phyloP scores from a whole-genome alignment of 1,140 invertebrate genomes.

The Platyura marginata region DNA sequence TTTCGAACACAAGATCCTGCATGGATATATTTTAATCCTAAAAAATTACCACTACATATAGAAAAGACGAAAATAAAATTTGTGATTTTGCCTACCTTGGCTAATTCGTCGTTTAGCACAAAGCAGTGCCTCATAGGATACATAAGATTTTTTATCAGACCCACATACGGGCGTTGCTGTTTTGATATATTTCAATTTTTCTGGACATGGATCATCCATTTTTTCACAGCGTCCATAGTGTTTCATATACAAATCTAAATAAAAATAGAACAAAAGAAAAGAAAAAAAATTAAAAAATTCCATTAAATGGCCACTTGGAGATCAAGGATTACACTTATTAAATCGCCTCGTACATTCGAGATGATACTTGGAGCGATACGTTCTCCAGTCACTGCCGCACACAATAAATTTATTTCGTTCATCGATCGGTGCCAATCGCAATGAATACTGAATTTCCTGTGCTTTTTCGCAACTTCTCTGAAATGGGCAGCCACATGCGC shows the following conservation, averaged over 20 bases:
- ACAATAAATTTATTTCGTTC: not conserved
- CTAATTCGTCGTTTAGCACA: not conserved
- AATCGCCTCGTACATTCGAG: not conserved
- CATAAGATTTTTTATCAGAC: not conserved
- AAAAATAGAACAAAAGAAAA: not conserved
- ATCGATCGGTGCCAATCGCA: not conserved
- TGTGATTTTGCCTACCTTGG: not conserved
- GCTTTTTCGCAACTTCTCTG: slow-evolving; percentile 1
- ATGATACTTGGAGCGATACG: not conserved
- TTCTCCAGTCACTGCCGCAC: not conserved
- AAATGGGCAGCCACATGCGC: not conserved
- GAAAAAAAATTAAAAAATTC: not conserved
- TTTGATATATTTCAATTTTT: not conserved
- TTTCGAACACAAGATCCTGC: not conserved
- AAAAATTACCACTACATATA: not conserved
- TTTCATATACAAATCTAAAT: not conserved
- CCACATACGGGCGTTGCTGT: not conserved
- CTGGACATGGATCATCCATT: not conserved
- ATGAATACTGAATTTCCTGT: not conserved
- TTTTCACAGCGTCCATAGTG: not conserved
- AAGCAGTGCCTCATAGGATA: not conserved
- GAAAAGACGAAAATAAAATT: too few relatives aligned
- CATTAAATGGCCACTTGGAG: not conserved
- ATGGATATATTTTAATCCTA: not conserved
- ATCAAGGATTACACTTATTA: not conserved